Base-by-base conservation (phyloP, 2,797 vertebrate species). In the Phrynocephalus forsythii region DNA sequence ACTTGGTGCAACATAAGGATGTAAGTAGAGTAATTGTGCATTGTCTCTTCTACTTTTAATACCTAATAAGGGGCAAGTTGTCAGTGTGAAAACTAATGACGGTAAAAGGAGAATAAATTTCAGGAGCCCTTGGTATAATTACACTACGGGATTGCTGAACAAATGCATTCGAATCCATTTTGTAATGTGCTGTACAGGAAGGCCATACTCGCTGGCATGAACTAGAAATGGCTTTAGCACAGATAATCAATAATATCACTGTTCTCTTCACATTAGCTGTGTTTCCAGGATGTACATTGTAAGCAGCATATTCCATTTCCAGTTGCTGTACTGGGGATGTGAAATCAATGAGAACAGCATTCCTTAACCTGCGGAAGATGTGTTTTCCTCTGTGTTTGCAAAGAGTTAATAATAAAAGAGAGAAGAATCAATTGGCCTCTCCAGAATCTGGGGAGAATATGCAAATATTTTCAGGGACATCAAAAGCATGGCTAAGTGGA, bases 21-120 rank as follows among this genome's bases (percentile, higher is more conserved):
- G 50, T 82, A 60, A 4, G 16, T 2, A 33, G 75, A 82, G 44
- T 56, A 60, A 76, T 88, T 83, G 44, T 13, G 1, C 50, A 85
- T 75, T 69, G 10, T 86, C 72, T 84, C 83, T 82, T 90, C 81
- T 85, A 67, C 52, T 86, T 93, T 86, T 90, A 91, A 90, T 90
- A 82, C 5, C 81, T 88, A 82, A 0, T 78, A 76, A 86, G 81
- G 60, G 89, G 44, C 0, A 3, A 67, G 28, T 38, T 0, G 0
- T 1, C 0, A 90, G 2, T 75, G 1, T 79, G 72, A 33, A 50
- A 82, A 87, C 22, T 76, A 63, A 11, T 71, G 82, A 86, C 5
- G 75, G 24, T 20, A 28, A 76, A 76, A 60, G 4, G 44, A 48
- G 28, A 91, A 6, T 77, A n/a, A 3, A 0, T 1, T 78, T 87